Percentiles rank a stretch among this genome's conserved stretches.
Conservation (phyloP, 2,113 vertebrate genomes). For the Amphiprion percula region DNA sequence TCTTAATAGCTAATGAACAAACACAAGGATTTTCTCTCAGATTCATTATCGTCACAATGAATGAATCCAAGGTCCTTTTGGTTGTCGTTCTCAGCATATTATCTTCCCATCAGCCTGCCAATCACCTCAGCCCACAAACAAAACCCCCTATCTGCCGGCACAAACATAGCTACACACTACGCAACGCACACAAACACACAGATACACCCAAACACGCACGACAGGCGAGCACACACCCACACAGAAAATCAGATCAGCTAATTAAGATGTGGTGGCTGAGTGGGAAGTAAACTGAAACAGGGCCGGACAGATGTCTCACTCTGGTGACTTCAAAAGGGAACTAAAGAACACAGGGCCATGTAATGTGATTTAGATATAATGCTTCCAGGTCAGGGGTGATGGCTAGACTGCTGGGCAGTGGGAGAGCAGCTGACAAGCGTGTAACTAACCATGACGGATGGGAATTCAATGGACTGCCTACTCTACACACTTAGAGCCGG, state of each 20-base stretch:
- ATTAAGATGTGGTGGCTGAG: constrained; percentile 77
- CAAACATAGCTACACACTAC: constrained; percentile 38
- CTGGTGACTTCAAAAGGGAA: constrained; percentile 80
- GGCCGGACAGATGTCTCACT: constrained; percentile 84
- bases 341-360: constrained; percentile 80
- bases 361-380: constrained; percentile 87
- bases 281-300: constrained; percentile 79
- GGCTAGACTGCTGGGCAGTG: constrained; percentile 79
- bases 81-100: constrained; percentile 73
- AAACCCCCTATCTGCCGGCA: constrained; percentile 54
- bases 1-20: constrained; percentile 80
- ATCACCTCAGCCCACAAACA: constrained; percentile 70
- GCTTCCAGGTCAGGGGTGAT: constrained; percentile 86
- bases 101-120: constrained; percentile 77
- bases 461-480: constrained; percentile 84
- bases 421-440: constrained; percentile 84
- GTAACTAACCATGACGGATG: constrained; percentile 88
- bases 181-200: constrained; percentile 29
- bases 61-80: constrained; percentile 74
- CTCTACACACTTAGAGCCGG: constrained; percentile 67
- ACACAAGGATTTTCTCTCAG: constrained; percentile 77
- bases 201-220: constrained; percentile 44
- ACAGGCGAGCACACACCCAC: constrained; percentile 18
- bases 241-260: constrained; percentile 79
- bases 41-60: constrained; percentile 79